phyloP scores from a whole-genome alignment of 2,113 vertebrate species.

The Telmatochromis bifrenatus region DNA sequence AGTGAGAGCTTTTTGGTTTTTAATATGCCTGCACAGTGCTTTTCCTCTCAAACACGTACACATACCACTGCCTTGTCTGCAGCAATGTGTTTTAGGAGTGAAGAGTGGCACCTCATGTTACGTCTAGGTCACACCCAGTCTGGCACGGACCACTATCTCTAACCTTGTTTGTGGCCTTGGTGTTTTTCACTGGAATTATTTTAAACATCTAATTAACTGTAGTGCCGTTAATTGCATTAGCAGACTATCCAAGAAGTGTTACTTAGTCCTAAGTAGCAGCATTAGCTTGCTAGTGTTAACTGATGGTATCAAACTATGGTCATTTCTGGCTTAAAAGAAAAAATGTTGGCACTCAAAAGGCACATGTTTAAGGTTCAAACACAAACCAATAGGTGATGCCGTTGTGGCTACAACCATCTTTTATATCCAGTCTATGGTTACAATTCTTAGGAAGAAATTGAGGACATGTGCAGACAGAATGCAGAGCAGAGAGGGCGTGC shows the following conservation, averaged over 20 bases:
- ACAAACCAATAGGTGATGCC: background rate
- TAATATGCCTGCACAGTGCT: background rate
- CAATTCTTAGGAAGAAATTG: background rate
- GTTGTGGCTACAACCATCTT: background rate
- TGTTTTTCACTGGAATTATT: background rate
- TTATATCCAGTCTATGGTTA: background rate
- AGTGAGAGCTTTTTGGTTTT: background rate
- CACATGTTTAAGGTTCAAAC: background rate
- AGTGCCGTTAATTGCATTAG: background rate
- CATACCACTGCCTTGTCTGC: background rate
- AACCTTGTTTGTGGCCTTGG: background rate
- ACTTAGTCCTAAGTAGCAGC: background rate
- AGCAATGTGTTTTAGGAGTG: background rate
- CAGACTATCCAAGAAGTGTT: background rate
- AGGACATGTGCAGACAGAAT: background rate
- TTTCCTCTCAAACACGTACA: background rate
- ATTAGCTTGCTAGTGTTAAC: background rate
- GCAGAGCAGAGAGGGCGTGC: background rate
- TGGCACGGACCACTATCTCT: background rate
- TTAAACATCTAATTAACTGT: background rate
- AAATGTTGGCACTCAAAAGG: background rate
- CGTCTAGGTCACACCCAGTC: background rate
- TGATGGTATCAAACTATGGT: background rate
- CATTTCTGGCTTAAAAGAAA: background rate
- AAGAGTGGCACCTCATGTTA: background rate